phyloP scores from a whole-genome alignment of 2,113 vertebrate species.

The Neodontobutis hainanensis region DNA sequence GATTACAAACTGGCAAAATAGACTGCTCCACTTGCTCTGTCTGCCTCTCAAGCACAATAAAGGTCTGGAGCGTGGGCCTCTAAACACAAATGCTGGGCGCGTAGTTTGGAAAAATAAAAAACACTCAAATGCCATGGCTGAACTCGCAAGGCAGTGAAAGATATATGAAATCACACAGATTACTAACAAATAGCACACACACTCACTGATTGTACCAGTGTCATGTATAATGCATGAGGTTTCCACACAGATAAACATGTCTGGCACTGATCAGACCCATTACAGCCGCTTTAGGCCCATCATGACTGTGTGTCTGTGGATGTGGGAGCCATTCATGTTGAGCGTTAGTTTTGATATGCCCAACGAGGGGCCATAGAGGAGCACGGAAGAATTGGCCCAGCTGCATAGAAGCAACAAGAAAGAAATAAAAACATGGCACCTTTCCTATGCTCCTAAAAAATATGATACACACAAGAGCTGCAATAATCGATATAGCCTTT shows the following conservation, averaged over 20 bases:
- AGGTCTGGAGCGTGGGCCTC: constrained; percentile 17
- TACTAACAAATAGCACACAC: constrained; percentile 22
- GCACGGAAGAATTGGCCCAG: constrained; percentile 57
- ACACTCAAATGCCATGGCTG: constrained; percentile 15
- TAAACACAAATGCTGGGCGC: constrained; percentile 31
- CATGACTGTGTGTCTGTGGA: constrained; percentile 13
- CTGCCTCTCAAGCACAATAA: constrained; percentile 43
- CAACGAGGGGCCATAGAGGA: constrained; percentile 27
- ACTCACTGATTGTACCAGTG: constrained; percentile 53
- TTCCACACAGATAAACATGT: constrained; percentile 59
- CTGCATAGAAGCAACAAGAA: constrained; percentile 50
- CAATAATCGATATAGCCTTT: constrained; percentile 63
- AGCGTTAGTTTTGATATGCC: constrained; percentile 36
- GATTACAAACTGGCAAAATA: constrained; percentile 54
- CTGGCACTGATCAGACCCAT: constrained; percentile 56
- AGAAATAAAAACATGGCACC: constrained; percentile 33
- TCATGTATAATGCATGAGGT: constrained; percentile 63
- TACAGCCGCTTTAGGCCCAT: constrained; percentile 47
- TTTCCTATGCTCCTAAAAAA: constrained; percentile 56
- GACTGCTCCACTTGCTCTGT: constrained; percentile 24
- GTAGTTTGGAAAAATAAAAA: constrained; percentile 26
- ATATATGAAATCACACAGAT: constrained; percentile 20
- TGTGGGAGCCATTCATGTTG: constrained; percentile 13
- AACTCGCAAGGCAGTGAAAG: constrained; percentile 3
- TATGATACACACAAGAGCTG: constrained; percentile 46